phyloP scores from a whole-genome alignment of 1,140 invertebrate genomes.

The Onthophagus taurus region DNA sequence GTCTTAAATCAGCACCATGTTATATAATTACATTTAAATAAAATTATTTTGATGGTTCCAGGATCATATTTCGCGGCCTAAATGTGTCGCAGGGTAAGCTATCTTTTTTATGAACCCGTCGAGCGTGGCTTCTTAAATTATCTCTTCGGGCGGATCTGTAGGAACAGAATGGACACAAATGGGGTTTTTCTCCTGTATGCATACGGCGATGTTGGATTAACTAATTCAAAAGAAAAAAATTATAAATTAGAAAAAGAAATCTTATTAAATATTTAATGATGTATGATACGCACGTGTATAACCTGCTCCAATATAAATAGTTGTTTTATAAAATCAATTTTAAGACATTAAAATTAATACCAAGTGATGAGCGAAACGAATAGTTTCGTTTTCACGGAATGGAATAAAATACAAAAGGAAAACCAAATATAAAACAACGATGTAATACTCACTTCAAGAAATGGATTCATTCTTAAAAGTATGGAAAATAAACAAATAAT shows the following conservation, averaged over 20 bases:
- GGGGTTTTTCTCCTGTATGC: constrained; percentile 48
- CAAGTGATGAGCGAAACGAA: too few species aligned
- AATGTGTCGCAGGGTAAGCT: constrained; percentile 46
- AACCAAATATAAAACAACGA: too few species aligned
- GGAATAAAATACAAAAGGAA: too few species aligned
- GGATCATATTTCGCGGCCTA: constrained; percentile 42
- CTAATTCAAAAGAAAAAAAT: constrained; percentile 17
- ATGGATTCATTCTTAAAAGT: too few species aligned
- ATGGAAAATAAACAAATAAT: too few species aligned
- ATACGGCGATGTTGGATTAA: constrained; percentile 42
- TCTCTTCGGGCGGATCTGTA: constrained; percentile 39
- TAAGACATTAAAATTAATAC: too few species aligned
- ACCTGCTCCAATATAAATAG: not conserved
- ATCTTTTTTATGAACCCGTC: constrained; percentile 48
- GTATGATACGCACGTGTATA: not conserved
- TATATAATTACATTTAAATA: too few species aligned
- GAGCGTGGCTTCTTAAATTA: constrained; percentile 37
- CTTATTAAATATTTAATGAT: not conserved
- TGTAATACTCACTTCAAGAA: too few species aligned
- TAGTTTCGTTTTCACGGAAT: too few species aligned
- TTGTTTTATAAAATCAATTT: not conserved
- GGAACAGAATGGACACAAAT: constrained; percentile 41
- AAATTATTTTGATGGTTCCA: constrained; percentile 30
- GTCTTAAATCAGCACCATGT: too few species aligned
- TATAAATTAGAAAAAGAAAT: constrained; percentile 10